Conservation (phyloP, 2,113 vertebrate species). For the Cacatua alba region DNA sequence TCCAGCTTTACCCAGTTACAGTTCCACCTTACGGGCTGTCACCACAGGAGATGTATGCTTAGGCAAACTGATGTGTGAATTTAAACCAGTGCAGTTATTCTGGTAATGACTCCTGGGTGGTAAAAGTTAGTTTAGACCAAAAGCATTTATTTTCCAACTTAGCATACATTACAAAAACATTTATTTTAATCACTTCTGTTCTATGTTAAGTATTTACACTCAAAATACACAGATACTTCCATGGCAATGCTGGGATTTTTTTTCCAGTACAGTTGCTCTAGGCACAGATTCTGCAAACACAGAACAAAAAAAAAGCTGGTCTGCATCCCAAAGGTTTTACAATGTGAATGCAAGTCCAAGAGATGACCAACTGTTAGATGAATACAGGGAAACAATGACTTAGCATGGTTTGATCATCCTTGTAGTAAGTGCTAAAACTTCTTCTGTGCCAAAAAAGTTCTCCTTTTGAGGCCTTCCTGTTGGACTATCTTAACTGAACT, state of each 20-base stretch:
- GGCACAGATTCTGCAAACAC: not conserved
- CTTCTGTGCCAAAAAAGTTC: not conserved
- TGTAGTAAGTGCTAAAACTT: not conserved
- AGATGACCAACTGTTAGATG: not conserved
- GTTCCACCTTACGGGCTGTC: not conserved
- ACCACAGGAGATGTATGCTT: not conserved
- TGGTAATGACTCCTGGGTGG: not conserved
- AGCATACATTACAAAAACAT: not conserved
- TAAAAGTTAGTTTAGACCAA: not conserved
- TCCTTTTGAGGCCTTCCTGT: slow-evolving; percentile 33
- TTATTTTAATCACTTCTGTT: not conserved
- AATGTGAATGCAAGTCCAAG: not conserved
- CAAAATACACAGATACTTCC: not conserved
- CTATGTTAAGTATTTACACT: not conserved
- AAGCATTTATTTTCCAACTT: not conserved
- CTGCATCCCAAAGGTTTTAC: slow-evolving; percentile 45
- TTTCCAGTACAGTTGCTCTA: not conserved
- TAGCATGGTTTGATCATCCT: slow-evolving; percentile 22
- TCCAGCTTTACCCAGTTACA: not conserved
- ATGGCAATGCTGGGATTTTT: not conserved
- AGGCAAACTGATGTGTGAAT: not conserved
- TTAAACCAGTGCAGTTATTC: not conserved
- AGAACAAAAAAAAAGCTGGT: slow-evolving; percentile 29
- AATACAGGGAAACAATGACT: slow-evolving; percentile 44
- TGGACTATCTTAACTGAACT: not conserved